A percentile compares a stretch with the other conserved stretches of the same genome.
Conservation (phyloP, 1,140 invertebrate genomes). For the Rhynchophorus ferrugineus region DNA sequence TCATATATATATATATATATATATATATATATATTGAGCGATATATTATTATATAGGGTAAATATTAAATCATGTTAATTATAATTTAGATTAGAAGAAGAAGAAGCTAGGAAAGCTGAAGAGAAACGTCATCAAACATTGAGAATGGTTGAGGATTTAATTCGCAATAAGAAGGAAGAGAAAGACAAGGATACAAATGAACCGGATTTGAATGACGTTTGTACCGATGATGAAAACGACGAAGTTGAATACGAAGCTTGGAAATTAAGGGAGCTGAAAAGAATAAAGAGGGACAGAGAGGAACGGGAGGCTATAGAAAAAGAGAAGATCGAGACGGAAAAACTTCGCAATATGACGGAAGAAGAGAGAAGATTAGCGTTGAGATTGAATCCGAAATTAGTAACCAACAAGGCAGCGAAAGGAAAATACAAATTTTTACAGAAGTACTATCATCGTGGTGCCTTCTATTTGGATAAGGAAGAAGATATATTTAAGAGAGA, state of each 20-base stretch:
- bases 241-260: slow-evolving; percentile 97
- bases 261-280: slow-evolving; percentile 93
- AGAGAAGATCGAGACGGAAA: slow-evolving; percentile 86
- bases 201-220: slow-evolving; percentile 75
- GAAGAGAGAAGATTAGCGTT: slow-evolving; percentile 88
- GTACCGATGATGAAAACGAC: slow-evolving; percentile 97
- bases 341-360: slow-evolving; percentile 90
- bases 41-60: too few relatives aligned
- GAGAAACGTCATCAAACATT: slow-evolving; percentile 78
- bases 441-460: slow-evolving; percentile 99
- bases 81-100: slow-evolving; percentile 55
- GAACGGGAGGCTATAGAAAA: slow-evolving; percentile 81
- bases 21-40: too few relatives aligned
- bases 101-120: slow-evolving; percentile 71
- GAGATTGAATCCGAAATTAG: slow-evolving; percentile 83
- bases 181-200: slow-evolving; percentile 52
- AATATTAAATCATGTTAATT: neutral
- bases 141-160: slow-evolving; percentile 83
- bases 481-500: slow-evolving; percentile 88
- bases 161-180: slow-evolving; percentile 63
- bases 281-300: slow-evolving; percentile 93
- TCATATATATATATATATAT: neutral
- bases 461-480: slow-evolving; percentile 95
- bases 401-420: slow-evolving; percentile 94
- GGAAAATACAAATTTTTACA: slow-evolving; percentile 99